phyloP scores from a whole-genome alignment of 2,888 invertebrate species.

The Allophyes oxyacanthae region DNA sequence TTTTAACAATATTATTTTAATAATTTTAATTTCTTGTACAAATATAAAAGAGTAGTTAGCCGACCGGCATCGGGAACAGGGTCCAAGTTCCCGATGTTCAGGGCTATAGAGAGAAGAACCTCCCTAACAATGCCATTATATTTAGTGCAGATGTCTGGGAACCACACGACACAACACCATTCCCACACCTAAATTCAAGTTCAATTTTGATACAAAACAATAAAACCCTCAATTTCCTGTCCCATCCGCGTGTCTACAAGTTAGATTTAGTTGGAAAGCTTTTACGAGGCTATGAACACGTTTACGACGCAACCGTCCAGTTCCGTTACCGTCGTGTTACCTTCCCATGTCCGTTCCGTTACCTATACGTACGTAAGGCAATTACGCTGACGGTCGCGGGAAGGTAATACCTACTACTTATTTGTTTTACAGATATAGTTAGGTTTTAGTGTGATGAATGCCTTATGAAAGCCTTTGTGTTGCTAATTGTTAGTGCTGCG shows the following conservation, averaged over 20 bases:
- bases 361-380: too few relatives aligned
- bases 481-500: constrained; percentile 8
- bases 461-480: constrained; percentile 26
- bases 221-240: constrained; percentile 27
- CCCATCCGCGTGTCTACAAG: constrained; percentile 4
- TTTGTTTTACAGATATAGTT: too few relatives aligned
- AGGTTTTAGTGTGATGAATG: constrained; percentile 12
- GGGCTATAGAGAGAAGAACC: too few relatives aligned
- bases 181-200: constrained; percentile 4
- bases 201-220: constrained; percentile 21
- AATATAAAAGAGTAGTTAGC: too few relatives aligned
- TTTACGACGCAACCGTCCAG: constrained; percentile 24
- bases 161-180: neutral
- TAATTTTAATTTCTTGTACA: too few relatives aligned
- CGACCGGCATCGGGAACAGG: too few relatives aligned
- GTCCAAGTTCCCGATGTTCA: too few relatives aligned
- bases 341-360: constrained; percentile 14
- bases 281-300: constrained; percentile 24
- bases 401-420: too few relatives aligned
- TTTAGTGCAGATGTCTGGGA: too few relatives aligned
- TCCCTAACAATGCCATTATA: too few relatives aligned
- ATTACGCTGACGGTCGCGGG: too few relatives aligned
- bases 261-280: constrained; percentile 25
- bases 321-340: neutral
- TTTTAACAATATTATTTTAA: too few relatives aligned